Percentiles rank a stretch among this genome's conserved stretches.
These are phyloP conservation scores for Erpetoichthys calabaricus DNA, from an alignment of 2,797 vertebrate genomes.

Conservation along the genomic window DNA sequence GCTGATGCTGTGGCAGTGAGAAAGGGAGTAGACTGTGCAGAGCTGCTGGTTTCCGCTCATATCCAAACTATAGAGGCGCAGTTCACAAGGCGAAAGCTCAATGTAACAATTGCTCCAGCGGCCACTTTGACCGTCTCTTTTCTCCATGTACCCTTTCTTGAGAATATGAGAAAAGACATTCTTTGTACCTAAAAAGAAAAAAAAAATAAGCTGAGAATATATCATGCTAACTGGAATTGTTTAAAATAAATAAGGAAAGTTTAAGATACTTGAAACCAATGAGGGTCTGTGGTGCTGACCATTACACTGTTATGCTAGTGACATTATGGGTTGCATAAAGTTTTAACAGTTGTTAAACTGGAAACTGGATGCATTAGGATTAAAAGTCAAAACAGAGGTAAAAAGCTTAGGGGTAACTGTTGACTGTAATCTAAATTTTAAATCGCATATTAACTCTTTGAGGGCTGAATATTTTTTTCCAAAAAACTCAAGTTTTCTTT, in stretches of 20 bases:
- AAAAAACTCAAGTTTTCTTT: too few relatives aligned
- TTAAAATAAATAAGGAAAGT: constrained; percentile 27
- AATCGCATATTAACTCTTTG: too few relatives aligned
- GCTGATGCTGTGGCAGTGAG: constrained; percentile 76
- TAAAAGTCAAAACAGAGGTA: too few relatives aligned
- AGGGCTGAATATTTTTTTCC: too few relatives aligned
- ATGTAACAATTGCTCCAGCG: constrained; percentile 78
- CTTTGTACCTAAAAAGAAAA: constrained; percentile 54
- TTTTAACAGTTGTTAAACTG: too few relatives aligned
- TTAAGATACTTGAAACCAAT: too few relatives aligned
- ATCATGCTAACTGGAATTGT: background rate
- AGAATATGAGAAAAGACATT: constrained; percentile 61
- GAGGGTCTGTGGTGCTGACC: constrained; percentile 14
- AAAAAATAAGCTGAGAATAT: constrained; percentile 10
- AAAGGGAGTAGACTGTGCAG: constrained; percentile 65
- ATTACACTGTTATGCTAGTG: constrained; percentile 41
- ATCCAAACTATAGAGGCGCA: constrained; percentile 74
- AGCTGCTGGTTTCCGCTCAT: constrained; percentile 77
- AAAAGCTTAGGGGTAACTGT: too few relatives aligned
- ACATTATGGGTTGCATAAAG: too few relatives aligned
- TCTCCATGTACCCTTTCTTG: constrained; percentile 81
- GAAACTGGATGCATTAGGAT: too few relatives aligned
- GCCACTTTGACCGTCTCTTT: constrained; percentile 64
- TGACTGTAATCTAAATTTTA: too few relatives aligned
- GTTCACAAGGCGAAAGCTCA: constrained; percentile 75